Evolutionary conservation across 1,140 invertebrate species (phyloP), one percentile per base, ranked within the genome.

Genomic region (Tetragnatha versicolor): DNA sequence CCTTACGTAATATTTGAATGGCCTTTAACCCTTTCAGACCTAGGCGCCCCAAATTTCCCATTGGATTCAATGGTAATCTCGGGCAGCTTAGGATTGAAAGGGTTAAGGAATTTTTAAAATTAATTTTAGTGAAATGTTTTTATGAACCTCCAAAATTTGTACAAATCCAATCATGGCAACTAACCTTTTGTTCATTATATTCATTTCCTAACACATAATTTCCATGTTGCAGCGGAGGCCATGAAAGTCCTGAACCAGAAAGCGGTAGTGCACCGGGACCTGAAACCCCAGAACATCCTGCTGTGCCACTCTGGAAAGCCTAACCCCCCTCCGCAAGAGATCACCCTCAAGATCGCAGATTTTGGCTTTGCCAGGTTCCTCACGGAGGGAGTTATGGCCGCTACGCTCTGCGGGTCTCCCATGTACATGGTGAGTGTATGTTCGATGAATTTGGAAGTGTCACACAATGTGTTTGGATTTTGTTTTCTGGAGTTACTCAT

Each of bases 291-390:
- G 76, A 87, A 87, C 70, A 87, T 87, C 78, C 70, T 86, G 3
- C 76, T 86, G 12, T 86, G 85, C 79, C 84, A 83, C 20, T 77
- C 80, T 6, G 90, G 89, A 63, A 91, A 91, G 82, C 88, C 90
- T 45, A 92, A 94, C 85, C 95, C 96, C 25, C 91, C 93, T 70
- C 94, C 96, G 49, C 90, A 92, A 81, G 93, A 98, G 86, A 97
- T 99, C 79, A 93, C 91, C 61, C 89, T 99, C 14, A 99, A 99
- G 42, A 83, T 89, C 89, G 81, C 98, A 83, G 98, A 99, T 88
- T 99, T 99, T 90, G 98, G 98, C 22, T 99, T 99, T 88, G 98
- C 98, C 33, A 89, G 98, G 84, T 99, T 99, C 87, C 87, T 99
- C 7, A 92, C 97, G 87, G 98, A 99, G 86, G 98, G 98, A 60